Evolutionary conservation across 2,888 invertebrate genomes (phyloP).

Genomic region (Bimastos eiseni): DNA sequence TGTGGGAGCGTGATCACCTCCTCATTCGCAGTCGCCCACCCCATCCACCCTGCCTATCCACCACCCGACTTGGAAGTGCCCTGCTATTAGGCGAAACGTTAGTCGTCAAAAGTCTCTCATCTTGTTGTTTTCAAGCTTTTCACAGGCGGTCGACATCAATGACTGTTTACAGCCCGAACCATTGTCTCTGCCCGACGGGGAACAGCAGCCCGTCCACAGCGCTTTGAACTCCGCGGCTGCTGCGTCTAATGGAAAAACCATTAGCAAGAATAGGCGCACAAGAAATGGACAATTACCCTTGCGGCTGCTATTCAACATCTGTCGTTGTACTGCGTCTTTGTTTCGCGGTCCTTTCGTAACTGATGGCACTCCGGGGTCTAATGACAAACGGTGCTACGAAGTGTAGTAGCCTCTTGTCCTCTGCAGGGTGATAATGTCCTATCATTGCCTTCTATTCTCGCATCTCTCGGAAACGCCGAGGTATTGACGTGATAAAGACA

Average conservation of each 20-base stretch:
- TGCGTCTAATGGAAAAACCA: background rate
- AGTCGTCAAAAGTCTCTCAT: background rate
- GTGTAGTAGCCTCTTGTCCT: background rate
- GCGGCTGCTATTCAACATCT: background rate
- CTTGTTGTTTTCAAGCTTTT: background rate
- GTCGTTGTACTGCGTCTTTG: background rate
- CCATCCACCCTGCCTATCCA: background rate
- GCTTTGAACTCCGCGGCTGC: background rate
- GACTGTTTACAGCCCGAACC: background rate
- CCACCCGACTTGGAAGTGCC: background rate
- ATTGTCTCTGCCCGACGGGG: background rate
- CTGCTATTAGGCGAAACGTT: constrained; percentile 13
- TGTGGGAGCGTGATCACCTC: background rate
- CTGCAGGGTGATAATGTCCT: background rate
- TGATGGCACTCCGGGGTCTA: background rate
- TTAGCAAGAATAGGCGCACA: background rate
- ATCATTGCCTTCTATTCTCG: background rate
- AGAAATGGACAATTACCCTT: background rate
- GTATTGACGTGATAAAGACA: background rate
- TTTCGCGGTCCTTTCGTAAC: background rate
- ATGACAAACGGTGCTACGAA: background rate
- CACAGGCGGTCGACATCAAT: background rate
- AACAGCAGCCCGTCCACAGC: background rate
- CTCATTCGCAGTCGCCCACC: background rate
- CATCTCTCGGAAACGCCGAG: background rate